These are phyloP conservation scores for Subanguina moxae DNA, from an alignment of 1,140 invertebrate genomes.

Conservation along the genomic window DNA sequence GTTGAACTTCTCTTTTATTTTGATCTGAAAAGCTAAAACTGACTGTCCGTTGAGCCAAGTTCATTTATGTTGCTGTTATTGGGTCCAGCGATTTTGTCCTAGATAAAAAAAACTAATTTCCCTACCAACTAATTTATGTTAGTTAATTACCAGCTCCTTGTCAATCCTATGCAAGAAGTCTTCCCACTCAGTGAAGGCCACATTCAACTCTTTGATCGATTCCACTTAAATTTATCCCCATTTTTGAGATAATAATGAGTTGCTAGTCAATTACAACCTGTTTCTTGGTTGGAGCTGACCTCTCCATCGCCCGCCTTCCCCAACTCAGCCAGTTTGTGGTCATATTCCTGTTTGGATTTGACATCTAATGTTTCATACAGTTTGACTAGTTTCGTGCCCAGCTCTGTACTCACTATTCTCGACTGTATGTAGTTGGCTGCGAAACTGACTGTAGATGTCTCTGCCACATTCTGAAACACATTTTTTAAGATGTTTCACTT, in stretches of 20 bases:
- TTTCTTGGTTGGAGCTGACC: slow-evolving; percentile 15
- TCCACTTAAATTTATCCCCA: background rate
- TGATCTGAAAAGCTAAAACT: too few species aligned
- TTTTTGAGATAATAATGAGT: background rate
- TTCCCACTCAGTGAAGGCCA: slow-evolving; percentile 38
- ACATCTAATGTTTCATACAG: slow-evolving; percentile 38
- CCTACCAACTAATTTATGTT: background rate
- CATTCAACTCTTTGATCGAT: slow-evolving; percentile 19
- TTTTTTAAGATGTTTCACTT: too few species aligned
- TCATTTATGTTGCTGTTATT: slow-evolving; percentile 22
- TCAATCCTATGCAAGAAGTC: slow-evolving; percentile 30
- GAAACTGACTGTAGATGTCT: slow-evolving; percentile 37
- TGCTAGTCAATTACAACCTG: background rate
- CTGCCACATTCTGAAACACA: slow-evolving; percentile 17
- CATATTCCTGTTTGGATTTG: slow-evolving; percentile 30
- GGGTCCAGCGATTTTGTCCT: slow-evolving; percentile 36
- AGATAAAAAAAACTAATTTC: background rate
- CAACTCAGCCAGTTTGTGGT: slow-evolving; percentile 36
- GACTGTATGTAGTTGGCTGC: slow-evolving; percentile 39
- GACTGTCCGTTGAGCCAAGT: slow-evolving; percentile 21
- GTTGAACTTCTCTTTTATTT: too few species aligned
- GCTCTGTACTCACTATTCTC: slow-evolving; percentile 31
- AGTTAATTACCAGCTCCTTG: slow-evolving; percentile 9
- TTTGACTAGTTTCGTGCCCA: slow-evolving; percentile 31
- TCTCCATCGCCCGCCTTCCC: slow-evolving; percentile 12